Percentiles rank a stretch among this genome's conserved stretches.
phyloP scores from a whole-genome alignment of 2,113 vertebrate genomes.

The Solea solea region DNA sequence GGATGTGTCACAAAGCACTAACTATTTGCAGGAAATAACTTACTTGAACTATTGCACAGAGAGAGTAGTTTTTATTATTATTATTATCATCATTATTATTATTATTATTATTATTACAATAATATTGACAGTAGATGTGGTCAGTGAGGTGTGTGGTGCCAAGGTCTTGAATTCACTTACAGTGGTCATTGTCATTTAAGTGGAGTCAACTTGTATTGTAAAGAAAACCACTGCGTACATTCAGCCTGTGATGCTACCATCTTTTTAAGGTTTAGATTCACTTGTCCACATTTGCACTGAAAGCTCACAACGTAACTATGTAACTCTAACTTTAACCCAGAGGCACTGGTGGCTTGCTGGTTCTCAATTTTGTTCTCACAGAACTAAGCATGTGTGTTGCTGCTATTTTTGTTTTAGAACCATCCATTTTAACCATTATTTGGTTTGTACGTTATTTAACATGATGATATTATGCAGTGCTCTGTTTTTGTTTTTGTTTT shows the following conservation, averaged over 20 bases:
- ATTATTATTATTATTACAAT: constrained; percentile 32
- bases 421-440: constrained; percentile 46
- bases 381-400: constrained; percentile 81
- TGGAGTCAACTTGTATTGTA: constrained; percentile 49
- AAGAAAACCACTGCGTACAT: constrained; percentile 41
- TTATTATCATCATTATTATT: constrained; percentile 37
- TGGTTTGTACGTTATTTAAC: constrained; percentile 55
- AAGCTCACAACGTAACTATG: constrained; percentile 57
- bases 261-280: constrained; percentile 53
- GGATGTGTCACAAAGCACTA: constrained; percentile 72
- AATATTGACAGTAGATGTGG: constrained; percentile 38
- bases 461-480: constrained; percentile 41
- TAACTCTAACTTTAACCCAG: constrained; percentile 73
- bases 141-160: constrained; percentile 53
- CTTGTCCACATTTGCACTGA: constrained; percentile 83
- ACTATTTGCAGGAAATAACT: constrained; percentile 72
- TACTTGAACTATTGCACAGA: constrained; percentile 82
- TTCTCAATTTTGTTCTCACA: constrained; percentile 78
- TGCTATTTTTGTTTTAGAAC: constrained; percentile 76
- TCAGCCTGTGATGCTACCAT: constrained; percentile 60
- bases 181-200: constrained; percentile 38
- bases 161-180: constrained; percentile 49
- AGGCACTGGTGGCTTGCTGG: constrained; percentile 85
- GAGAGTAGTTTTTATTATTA: constrained; percentile 60
- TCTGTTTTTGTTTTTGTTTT: constrained; percentile 25